Conservation (phyloP, 2,113 vertebrate species). For the Orycteropus afer region DNA sequence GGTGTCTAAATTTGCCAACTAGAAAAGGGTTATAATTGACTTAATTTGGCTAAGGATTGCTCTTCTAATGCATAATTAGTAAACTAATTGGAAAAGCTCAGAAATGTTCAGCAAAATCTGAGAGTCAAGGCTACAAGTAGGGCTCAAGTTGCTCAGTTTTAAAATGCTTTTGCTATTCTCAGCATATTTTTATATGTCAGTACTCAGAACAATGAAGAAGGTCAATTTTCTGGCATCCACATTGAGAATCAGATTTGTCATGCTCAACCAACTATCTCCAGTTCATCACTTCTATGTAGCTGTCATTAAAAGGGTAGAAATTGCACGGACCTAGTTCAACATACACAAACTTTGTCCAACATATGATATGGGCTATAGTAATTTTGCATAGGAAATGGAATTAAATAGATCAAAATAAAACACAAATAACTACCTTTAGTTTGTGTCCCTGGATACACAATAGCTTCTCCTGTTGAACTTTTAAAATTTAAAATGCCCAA, state of each 20-base stretch:
- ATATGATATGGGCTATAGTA: not conserved
- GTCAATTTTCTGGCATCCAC: not conserved
- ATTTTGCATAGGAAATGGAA: not conserved
- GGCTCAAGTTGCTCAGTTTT: not conserved
- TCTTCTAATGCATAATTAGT: not conserved
- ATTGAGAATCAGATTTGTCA: not conserved
- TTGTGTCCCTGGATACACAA: not conserved
- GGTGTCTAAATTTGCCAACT: not conserved
- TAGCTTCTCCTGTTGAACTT: not conserved
- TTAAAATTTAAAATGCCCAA: not conserved
- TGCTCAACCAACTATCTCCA: not conserved
- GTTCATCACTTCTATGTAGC: not conserved
- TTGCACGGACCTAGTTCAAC: not conserved
- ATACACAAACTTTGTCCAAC: not conserved
- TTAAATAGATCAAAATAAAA: not conserved
- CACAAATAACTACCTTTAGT: not conserved
- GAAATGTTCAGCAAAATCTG: not conserved
- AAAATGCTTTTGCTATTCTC: not conserved
- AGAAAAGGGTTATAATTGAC: not conserved
- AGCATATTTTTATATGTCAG: not conserved
- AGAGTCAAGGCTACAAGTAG: not conserved
- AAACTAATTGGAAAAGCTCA: not conserved
- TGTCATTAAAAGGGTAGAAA: not conserved
- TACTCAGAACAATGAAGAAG: not conserved
- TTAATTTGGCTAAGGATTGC: not conserved